A percentile compares a stretch with the other conserved stretches of the same genome.
phyloP scores from a whole-genome alignment of 2,113 vertebrate genomes.

The Ovibos moschatus region DNA sequence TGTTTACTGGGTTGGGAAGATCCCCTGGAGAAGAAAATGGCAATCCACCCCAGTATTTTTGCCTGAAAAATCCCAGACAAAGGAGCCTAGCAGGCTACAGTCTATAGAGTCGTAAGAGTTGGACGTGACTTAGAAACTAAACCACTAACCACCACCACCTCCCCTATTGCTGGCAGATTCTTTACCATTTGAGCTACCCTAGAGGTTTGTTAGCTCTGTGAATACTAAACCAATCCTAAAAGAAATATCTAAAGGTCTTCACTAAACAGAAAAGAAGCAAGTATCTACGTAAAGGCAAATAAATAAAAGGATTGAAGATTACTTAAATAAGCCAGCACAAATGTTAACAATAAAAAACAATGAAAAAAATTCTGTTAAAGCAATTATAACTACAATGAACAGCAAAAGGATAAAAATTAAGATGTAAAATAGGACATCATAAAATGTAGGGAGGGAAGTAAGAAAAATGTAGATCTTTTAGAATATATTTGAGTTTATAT shows the following conservation, averaged over 20 bases:
- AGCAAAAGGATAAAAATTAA: background rate
- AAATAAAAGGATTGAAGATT: background rate
- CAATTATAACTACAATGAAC: background rate
- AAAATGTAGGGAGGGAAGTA: background rate
- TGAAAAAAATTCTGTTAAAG: background rate
- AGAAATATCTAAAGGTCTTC: background rate
- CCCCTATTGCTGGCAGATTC: background rate
- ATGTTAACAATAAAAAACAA: background rate
- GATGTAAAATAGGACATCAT: background rate
- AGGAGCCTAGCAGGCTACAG: background rate
- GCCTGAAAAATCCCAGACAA: background rate
- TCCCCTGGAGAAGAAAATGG: background rate
- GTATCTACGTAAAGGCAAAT: background rate
- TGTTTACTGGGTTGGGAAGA: background rate
- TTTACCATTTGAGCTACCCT: background rate
- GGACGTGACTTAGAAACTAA: background rate
- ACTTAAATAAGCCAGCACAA: background rate
- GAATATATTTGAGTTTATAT: background rate
- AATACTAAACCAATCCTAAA: background rate
- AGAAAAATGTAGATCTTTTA: background rate
- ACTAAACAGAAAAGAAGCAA: background rate
- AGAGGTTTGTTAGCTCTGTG: background rate
- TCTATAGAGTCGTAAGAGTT: background rate
- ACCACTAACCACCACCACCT: background rate
- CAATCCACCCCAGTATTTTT: background rate